Conservation (phyloP, 1,140 invertebrate species). For the Diachasmimorpha longicaudata region DNA sequence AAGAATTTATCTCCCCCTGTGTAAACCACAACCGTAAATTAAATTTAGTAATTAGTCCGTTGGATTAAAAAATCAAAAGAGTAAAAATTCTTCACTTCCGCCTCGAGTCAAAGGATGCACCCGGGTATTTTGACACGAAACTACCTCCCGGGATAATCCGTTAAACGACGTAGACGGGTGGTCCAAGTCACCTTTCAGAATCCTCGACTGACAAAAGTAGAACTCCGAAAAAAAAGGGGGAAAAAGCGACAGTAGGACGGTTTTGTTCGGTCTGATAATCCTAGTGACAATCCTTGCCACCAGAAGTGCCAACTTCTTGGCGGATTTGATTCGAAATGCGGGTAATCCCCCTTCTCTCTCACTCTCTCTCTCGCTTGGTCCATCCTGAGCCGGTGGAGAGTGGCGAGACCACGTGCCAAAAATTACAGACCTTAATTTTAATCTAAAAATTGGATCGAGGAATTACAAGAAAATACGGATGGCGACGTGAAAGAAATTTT, state of each 20-base stretch:
- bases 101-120: slow-evolving; percentile 2
- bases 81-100: background rate
- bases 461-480: too few relatives aligned
- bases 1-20: too few relatives aligned
- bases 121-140: slow-evolving; percentile 57
- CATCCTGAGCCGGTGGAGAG: background rate
- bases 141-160: slow-evolving; percentile 55
- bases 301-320: slow-evolving; percentile 13
- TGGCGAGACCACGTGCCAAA: background rate
- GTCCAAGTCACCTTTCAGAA: slow-evolving; percentile 38
- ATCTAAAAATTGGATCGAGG: background rate
- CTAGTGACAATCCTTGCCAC: slow-evolving; percentile 8
- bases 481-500: too few relatives aligned
- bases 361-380: background rate
- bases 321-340: background rate
- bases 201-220: slow-evolving; percentile 6
- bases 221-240: slow-evolving; percentile 11
- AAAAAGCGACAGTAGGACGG: background rate
- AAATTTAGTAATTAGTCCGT: background rate
- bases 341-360: background rate
- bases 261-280: slow-evolving; percentile 1
- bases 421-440: background rate
- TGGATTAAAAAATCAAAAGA: background rate
- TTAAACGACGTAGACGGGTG: slow-evolving; percentile 54
- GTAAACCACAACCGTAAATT: background rate